Evolutionary conservation across 2,888 invertebrate species (phyloP), one percentile per base, ranked within the genome.

Genomic region (Leucophora obtusa): DNA sequence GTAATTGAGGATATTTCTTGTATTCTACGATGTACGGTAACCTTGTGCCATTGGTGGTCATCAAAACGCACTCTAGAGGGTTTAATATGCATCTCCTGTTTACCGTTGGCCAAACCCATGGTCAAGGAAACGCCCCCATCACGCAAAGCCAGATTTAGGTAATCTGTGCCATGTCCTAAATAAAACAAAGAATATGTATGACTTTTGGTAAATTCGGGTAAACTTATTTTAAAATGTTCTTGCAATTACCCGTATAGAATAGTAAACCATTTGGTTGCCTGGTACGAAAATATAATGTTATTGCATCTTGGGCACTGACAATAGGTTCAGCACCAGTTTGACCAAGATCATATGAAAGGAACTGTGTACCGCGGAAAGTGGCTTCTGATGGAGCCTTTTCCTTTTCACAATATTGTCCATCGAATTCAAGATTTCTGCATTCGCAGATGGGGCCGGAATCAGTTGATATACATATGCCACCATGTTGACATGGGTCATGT

Each of bases 31-130:
- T 96, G 96, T 3, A 98, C 96, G 71, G 95, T 94, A 71, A 98
- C 94, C 90, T 96, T 96, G 90, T 98, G 98, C 98, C 98, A 98
- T 89, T 97, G 96, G 91, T 98, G 97, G 91, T 98, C 98, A 89
- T 98, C 97, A 89, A 98, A 97, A 63, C 97, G 93, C 33, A 97
- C 94, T 90, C 94, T 94, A 60, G 95, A 93, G 0, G 97, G 97
- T 88, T 95, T 96, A 86, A 97, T 96, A 88, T 94, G 96, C 93
- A 96, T 94, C 91, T 96, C 96, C 88, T 96, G 94, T 88, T 96
- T 95, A 9, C 96, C 96, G 86, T 96, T 96, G 2, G 97, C 96
- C 24, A 98, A 92, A 1, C 96, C 96, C 94, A 98, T 96, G 54
- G 96, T 95, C 63, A 98, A 92, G 38, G 95, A 94, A 9, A 97